Percentiles rank a stretch among this genome's conserved stretches.
These are phyloP conservation scores for Mantis religiosa DNA, from an alignment of 2,888 invertebrate species.

Conservation along the genomic window DNA sequence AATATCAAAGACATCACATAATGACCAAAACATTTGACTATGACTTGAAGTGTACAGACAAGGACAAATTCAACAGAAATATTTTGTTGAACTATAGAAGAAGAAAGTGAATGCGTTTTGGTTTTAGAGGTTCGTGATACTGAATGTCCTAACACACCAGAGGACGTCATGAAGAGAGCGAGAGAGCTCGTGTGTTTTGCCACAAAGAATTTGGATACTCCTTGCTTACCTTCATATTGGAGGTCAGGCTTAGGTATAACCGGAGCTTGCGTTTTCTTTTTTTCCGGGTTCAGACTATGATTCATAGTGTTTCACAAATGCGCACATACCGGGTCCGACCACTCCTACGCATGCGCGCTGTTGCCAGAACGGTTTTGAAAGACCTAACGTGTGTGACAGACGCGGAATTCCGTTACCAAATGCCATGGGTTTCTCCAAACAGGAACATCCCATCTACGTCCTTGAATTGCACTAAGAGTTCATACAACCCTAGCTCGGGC, in stretches of 20 bases:
- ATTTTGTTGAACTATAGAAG: no score
- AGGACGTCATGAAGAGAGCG: no score
- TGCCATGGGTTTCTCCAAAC: background rate
- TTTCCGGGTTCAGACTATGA: background rate
- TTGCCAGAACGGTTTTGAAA: background rate
- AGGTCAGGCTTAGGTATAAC: background rate
- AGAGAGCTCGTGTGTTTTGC: background rate
- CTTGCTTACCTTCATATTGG: background rate
- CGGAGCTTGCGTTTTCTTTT: background rate
- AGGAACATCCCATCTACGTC: background rate
- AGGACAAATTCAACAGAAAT: no score
- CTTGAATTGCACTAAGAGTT: background rate
- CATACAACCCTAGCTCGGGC: no score
- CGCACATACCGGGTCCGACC: no score
- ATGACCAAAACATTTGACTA: no score
- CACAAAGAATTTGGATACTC: background rate
- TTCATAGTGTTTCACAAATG: background rate
- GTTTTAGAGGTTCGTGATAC: no score
- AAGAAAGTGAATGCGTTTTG: no score
- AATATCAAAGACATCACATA: no score
- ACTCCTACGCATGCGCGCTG: background rate
- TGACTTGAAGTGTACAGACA: no score
- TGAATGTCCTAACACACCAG: no score
- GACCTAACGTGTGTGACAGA: background rate
- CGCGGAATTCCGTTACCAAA: background rate